Percentiles rank a stretch among this genome's conserved stretches.
Conservation (phyloP, 2,888 invertebrate species). For the Yponomeuta cagnagella region DNA sequence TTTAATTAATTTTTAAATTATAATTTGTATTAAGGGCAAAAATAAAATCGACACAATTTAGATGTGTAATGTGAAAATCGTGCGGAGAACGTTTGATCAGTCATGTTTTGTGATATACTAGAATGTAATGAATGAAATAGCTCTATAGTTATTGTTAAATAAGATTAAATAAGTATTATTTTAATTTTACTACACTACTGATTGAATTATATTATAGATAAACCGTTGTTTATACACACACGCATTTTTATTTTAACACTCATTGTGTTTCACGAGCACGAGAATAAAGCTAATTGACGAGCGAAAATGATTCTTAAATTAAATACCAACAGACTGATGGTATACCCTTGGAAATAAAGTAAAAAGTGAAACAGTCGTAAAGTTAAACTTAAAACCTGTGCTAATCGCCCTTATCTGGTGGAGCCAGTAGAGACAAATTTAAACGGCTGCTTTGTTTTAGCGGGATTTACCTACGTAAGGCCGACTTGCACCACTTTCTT, state of each 20-base stretch:
- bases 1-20: neutral
- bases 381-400: slow-evolving; percentile 6
- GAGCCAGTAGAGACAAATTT: neutral
- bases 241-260: neutral
- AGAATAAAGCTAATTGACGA: neutral
- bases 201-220: slow-evolving; percentile 1
- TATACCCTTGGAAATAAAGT: neutral
- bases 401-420: slow-evolving; percentile 10
- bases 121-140: slow-evolving; percentile 21
- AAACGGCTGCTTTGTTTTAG: slow-evolving; percentile 2
- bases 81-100: slow-evolving; percentile 31
- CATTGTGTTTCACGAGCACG: neutral
- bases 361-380: neutral
- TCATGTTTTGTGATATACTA: slow-evolving; percentile 67
- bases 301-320: neutral
- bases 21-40: neutral
- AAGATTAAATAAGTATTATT: slow-evolving; percentile 9
- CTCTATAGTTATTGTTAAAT: slow-evolving; percentile 8
- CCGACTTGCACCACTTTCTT: no score
- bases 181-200: neutral
- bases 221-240: slow-evolving; percentile 2
- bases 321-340: neutral
- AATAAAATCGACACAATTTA: slow-evolving; percentile 5
- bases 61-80: neutral
- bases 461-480: no score